A percentile compares a stretch with the other conserved stretches of the same genome.
Evolutionary conservation across 2,797 vertebrate genomes (phyloP).

Genomic region (Bucorvus abyssinicus): DNA sequence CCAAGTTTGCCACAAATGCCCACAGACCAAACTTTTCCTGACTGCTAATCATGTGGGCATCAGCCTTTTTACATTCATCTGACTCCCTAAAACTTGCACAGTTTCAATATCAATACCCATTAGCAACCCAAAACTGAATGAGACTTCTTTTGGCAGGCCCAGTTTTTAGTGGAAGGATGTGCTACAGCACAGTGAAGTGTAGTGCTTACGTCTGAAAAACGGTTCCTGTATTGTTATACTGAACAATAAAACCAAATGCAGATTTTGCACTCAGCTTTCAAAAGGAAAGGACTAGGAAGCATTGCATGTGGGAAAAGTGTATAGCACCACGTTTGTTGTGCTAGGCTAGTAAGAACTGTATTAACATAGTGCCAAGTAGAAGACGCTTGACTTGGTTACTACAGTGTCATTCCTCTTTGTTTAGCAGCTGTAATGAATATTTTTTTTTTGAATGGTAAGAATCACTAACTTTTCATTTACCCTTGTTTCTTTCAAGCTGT

Average conservation of each 20-base stretch:
- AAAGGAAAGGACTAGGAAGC: background rate
- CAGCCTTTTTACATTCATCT: background rate
- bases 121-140: background rate
- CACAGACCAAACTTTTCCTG: background rate
- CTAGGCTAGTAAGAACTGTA: background rate
- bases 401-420: background rate
- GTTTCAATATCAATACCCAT: background rate
- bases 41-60: background rate
- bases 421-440: background rate
- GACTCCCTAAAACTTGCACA: background rate
- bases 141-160: background rate
- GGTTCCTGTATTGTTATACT: background rate
- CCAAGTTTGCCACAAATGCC: background rate
- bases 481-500: constrained; percentile 72
- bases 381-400: background rate
- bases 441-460: background rate
- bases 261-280: background rate
- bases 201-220: background rate
- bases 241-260: background rate
- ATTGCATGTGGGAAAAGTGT: background rate
- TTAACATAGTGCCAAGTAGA: background rate
- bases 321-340: background rate
- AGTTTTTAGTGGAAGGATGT: background rate
- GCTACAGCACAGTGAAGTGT: background rate
- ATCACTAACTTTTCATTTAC: constrained; percentile 19